These are phyloP conservation scores for Tupaia chinensis DNA, from an alignment of 2,113 vertebrate species.

Conservation along the genomic window DNA sequence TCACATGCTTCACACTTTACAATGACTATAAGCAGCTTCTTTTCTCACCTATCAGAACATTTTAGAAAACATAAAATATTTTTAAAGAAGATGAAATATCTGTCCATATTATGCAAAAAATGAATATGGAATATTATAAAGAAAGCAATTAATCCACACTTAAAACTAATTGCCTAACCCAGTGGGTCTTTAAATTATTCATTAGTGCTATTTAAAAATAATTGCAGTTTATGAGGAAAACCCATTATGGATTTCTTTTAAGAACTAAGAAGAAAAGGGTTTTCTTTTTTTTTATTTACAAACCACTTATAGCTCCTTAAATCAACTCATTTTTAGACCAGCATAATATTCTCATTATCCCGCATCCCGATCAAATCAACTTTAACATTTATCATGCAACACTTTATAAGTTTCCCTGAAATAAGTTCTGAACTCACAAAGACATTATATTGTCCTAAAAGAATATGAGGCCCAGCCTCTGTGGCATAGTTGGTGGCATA, in stretches of 20 bases:
- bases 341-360: slow-evolving; percentile 30
- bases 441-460: background rate
- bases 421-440: background rate
- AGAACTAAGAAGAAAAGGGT: slow-evolving; percentile 71
- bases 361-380: background rate
- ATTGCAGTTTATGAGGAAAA: slow-evolving; percentile 81
- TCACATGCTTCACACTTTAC: background rate
- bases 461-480: background rate
- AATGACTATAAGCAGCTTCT: background rate
- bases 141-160: slow-evolving; percentile 83
- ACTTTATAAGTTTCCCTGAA: background rate
- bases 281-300: slow-evolving; percentile 63
- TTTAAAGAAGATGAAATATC: slow-evolving; percentile 78
- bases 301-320: slow-evolving; percentile 33
- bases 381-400: background rate
- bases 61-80: slow-evolving; percentile 75
- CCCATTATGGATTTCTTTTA: slow-evolving; percentile 79
- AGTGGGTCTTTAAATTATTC: slow-evolving; percentile 85
- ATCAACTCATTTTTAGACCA: slow-evolving; percentile 7
- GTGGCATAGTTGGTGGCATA: too few relatives aligned
- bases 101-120: slow-evolving; percentile 70
- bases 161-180: slow-evolving; percentile 83
- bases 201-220: slow-evolving; percentile 84
- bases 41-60: slow-evolving; percentile 59
- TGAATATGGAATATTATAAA: slow-evolving; percentile 80